Percentiles rank a stretch among this genome's conserved stretches.
Evolutionary conservation across 2,113 vertebrate genomes (phyloP).

Genomic region (Phrynosoma platyrhinos): DNA sequence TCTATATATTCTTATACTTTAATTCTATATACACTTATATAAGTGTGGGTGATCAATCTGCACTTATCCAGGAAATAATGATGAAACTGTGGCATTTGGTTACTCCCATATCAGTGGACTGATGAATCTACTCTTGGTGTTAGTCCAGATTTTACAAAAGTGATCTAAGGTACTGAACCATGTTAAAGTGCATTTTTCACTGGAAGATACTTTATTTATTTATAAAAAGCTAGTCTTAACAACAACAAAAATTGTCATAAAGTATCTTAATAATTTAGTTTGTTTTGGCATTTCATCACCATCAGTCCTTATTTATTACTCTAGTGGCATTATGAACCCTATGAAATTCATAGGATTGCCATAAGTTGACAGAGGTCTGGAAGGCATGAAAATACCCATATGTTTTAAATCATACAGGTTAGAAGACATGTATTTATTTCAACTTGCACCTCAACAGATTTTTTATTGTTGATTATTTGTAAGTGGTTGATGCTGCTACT

Average conservation of each 20-base stretch:
- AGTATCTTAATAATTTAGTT: neutral
- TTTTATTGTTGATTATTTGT: neutral
- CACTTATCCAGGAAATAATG: neutral
- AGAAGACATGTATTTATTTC: neutral
- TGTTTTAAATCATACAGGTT: neutral
- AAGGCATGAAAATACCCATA: neutral
- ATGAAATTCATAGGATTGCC: too few species aligned
- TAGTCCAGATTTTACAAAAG: too few species aligned
- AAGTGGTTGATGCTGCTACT: neutral
- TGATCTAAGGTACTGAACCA: too few species aligned
- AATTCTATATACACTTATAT: too few species aligned
- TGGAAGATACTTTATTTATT: neutral
- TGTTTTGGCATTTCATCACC: neutral
- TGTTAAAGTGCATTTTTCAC: neutral
- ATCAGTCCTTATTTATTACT: neutral
- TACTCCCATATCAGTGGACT: too few species aligned
- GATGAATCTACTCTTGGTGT: too few species aligned
- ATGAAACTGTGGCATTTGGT: neutral
- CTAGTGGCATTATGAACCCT: neutral
- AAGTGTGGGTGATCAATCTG: neutral
- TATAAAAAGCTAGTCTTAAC: neutral
- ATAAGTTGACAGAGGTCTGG: too few species aligned
- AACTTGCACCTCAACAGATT: neutral
- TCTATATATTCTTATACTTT: too few species aligned
- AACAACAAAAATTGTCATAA: neutral